Evolutionary conservation across 92 coral and sea anemone species (phyloP).

Genomic region (Chrysogorgia sp.): DNA sequence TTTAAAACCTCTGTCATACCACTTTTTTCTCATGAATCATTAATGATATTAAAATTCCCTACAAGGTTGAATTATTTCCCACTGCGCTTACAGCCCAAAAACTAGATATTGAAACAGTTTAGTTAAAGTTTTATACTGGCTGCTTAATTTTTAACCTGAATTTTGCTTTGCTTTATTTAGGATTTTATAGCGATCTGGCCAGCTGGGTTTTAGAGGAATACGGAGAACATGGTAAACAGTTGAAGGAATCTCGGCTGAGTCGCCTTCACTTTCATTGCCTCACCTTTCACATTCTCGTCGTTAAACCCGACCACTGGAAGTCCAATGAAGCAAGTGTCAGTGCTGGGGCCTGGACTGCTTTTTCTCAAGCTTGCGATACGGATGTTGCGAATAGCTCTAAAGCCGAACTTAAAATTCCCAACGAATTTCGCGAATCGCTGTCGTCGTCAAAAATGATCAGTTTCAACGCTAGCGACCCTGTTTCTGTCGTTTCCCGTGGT

Average conservation of each 20-base stretch:
- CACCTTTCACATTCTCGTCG: constrained; percentile 21
- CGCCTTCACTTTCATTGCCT: constrained; percentile 40
- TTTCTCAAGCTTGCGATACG: constrained; percentile 40
- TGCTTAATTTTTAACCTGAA: too few species aligned
- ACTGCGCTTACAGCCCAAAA: too few species aligned
- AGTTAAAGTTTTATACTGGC: too few species aligned
- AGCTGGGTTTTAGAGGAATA: constrained; percentile 34
- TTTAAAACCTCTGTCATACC: too few species aligned
- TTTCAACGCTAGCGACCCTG: constrained; percentile 4
- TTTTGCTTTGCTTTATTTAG: not conserved
- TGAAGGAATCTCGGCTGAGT: constrained; percentile 13
- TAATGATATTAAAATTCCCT: too few species aligned
- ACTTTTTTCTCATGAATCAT: too few species aligned
- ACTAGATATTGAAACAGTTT: too few species aligned
- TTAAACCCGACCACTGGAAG: constrained; percentile 15
- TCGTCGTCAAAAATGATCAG: not conserved
- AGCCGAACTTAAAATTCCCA: constrained; percentile 29
- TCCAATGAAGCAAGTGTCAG: constrained; percentile 29
- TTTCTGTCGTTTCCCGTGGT: not conserved
- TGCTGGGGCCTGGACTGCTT: constrained; percentile 39
- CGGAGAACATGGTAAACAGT: constrained; percentile 1
- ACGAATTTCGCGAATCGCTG: not conserved
- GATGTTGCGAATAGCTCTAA: not conserved
- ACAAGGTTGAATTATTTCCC: too few species aligned
- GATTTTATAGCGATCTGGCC: constrained; percentile 28